Evolutionary conservation across 2,113 vertebrate genomes (phyloP).

Genomic region (Oxygymnocypris stewartii): DNA sequence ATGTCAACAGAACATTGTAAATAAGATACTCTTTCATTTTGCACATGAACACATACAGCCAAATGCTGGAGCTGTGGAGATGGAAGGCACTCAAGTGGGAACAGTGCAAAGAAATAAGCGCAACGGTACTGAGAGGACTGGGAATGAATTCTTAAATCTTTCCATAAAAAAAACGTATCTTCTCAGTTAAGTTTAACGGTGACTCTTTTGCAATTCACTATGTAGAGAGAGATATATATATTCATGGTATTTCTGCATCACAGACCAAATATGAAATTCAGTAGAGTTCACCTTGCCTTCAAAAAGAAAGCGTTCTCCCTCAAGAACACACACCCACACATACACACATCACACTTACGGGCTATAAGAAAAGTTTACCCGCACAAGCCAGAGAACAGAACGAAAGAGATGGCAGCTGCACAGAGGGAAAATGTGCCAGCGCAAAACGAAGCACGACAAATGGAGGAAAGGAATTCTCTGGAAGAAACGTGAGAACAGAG

Average conservation of each 20-base stretch:
- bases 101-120: background rate
- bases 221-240: background rate
- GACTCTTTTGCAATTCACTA: background rate
- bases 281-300: conserved; percentile 12
- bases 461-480: conserved; percentile 21
- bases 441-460: conserved; percentile 39
- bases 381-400: conserved; percentile 39
- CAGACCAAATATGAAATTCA: conserved; percentile 33
- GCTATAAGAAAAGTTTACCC: conserved; percentile 43
- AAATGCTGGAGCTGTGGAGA: conserved; percentile 8
- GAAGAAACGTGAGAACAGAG: conserved; percentile 28
- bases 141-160: conserved; percentile 17
- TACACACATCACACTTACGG: conserved; percentile 26
- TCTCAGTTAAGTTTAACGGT: background rate
- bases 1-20: conserved; percentile 74
- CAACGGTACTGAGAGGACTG: background rate
- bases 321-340: conserved; percentile 18
- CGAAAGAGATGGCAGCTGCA: conserved; percentile 31
- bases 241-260: conserved; percentile 28
- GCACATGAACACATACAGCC: conserved; percentile 25
- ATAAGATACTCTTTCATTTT: conserved; percentile 67
- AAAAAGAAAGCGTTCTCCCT: conserved; percentile 13
- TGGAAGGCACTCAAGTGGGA: conserved; percentile 26
- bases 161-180: conserved; percentile 11
- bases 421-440: conserved; percentile 22